Base-by-base conservation (phyloP, 2,113 vertebrate genomes). In the Aphelocoma coerulescens region DNA sequence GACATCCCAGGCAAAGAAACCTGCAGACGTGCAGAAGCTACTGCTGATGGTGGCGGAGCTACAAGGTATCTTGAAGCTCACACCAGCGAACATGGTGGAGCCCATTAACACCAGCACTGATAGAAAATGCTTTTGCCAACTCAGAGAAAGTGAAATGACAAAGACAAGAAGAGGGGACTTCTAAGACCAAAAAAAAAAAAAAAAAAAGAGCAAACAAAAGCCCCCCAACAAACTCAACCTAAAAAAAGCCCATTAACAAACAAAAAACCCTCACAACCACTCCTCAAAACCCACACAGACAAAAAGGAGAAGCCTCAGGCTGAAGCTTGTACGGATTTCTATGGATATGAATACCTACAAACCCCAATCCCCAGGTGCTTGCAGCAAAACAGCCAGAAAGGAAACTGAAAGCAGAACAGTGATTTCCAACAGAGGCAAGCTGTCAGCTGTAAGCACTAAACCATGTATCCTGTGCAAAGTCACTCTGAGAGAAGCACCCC, bases 1-100 rank as follows among this genome's bases (percentile, higher is more conserved):
- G 87, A 69, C 4, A 3, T 62, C 41, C 43, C 1, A 0, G n/a
- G 33, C n/a, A 87, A 74, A 37, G 39, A 85, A 71, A 85, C 24
- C 20, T 39, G 43, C 49, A 51, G 61, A 81, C 0, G 0, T 22
- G 68, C 55, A 65, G 49, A 76, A 79, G 37, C 58, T 21, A 21
- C 81, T 59, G 4, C 26, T n/a, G 41, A 61, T 1, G 1, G 71
- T 3, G 3, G 33, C 0, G 0, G 71, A 75, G 52, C 26, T 13
- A 44, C n/a, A 27, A 35, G 26, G 19, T 21, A 12, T 32, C 74
- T 24, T 41, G 24, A 59, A 76, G 76, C 63, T 74, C 24, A 16
- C 12, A 3, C 10, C 46, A 72, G 51, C 27, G 27, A 63, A 19
- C 5, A 0, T 0, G 16, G 35, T 27, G 13, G 46, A 73, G 37